A percentile compares a stretch with the other conserved stretches of the same genome.
phyloP scores from a whole-genome alignment of 1,140 invertebrate genomes.

The Halyomorpha halys region DNA sequence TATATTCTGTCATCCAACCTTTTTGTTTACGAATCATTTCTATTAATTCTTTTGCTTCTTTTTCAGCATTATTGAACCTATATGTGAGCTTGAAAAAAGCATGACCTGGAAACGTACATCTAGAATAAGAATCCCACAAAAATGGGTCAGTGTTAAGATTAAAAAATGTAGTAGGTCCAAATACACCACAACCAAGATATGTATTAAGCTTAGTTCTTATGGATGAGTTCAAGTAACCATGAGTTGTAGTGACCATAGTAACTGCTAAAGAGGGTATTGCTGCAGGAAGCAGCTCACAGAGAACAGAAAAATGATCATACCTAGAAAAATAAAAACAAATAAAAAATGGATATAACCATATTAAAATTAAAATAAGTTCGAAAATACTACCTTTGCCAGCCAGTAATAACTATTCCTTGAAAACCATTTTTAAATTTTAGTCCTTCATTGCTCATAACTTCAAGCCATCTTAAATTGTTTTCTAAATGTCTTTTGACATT shows the following conservation, averaged over 20 bases:
- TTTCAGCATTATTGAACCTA: slow-evolving; percentile 42
- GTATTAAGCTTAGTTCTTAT: slow-evolving; percentile 42
- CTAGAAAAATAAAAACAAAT: slow-evolving; percentile 28
- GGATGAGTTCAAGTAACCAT: slow-evolving; percentile 51
- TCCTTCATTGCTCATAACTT: slow-evolving; percentile 46
- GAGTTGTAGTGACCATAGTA: slow-evolving; percentile 47
- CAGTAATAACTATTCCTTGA: slow-evolving; percentile 50
- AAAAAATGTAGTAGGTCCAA: slow-evolving; percentile 35
- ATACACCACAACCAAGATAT: slow-evolving; percentile 43
- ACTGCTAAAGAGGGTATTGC: slow-evolving; percentile 58
- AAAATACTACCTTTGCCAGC: slow-evolving; percentile 50
- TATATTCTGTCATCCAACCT: slow-evolving; percentile 71
- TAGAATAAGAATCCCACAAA: slow-evolving; percentile 46
- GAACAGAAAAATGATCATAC: slow-evolving; percentile 70
- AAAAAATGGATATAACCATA: neutral
- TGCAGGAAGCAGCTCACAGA: slow-evolving; percentile 60
- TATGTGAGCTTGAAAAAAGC: slow-evolving; percentile 47
- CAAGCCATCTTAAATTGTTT: slow-evolving; percentile 62
- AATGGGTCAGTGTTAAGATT: slow-evolving; percentile 47
- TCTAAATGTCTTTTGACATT: slow-evolving; percentile 53
- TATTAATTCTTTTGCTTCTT: slow-evolving; percentile 36
- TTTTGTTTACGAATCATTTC: slow-evolving; percentile 30
- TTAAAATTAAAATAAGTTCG: neutral
- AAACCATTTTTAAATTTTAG: slow-evolving; percentile 48
- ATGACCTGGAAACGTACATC: slow-evolving; percentile 44